Percentiles rank a stretch among this genome's conserved stretches.
Evolutionary conservation across 2,888 invertebrate species (phyloP).

Genomic region (Dryomyza anilis): DNA sequence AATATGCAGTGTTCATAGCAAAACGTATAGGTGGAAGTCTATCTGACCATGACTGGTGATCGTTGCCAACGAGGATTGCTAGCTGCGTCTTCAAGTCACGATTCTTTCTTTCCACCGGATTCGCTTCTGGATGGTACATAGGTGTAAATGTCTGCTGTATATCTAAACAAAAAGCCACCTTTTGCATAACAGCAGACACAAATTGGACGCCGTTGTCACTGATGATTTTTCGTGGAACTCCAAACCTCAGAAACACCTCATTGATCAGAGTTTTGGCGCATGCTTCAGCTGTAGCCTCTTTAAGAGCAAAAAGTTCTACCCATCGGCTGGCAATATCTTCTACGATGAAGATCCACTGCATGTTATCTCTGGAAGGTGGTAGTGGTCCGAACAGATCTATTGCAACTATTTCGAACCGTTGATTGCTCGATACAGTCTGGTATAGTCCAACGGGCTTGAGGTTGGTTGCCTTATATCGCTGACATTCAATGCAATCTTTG

Average conservation of each 20-base stretch:
- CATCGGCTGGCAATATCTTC: not conserved
- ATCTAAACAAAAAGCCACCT: no score
- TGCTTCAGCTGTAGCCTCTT: not conserved
- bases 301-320: not conserved
- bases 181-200: no score
- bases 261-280: not conserved
- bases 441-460: not conserved
- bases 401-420: not conserved
- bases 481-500: no score
- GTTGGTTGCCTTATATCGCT: not conserved
- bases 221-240: not conserved
- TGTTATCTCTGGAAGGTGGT: not conserved
- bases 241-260: not conserved
- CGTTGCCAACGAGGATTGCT: not conserved
- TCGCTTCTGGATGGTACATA: not conserved
- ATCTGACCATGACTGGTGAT: slow-evolving; percentile 19
- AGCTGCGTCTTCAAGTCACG: slow-evolving; percentile 22
- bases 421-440: not conserved
- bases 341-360: no score
- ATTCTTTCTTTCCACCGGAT: slow-evolving; percentile 3
- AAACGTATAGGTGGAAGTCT: slow-evolving; percentile 51
- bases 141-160: no score
- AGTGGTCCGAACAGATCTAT: not conserved
- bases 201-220: not conserved
- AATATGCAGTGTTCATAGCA: slow-evolving; percentile 51